A percentile compares a stretch with the other conserved stretches of the same genome.
These are phyloP conservation scores for Laothoe populi DNA, from an alignment of 2,888 invertebrate species.

Conservation along the genomic window DNA sequence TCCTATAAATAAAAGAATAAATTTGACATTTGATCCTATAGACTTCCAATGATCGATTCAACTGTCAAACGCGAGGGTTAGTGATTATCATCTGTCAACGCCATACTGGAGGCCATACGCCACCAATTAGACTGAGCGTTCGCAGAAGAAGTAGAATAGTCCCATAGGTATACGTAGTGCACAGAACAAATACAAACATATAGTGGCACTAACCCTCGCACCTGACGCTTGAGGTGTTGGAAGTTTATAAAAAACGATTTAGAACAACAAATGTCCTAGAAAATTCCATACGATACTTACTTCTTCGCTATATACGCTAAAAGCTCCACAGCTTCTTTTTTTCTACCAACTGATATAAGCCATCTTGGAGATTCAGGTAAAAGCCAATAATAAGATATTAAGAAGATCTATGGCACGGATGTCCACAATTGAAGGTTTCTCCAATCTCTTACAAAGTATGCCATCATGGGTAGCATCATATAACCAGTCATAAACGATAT, in stretches of 20 bases:
- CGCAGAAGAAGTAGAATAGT: too few relatives aligned
- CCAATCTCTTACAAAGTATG: conserved; percentile 86
- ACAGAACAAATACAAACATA: too few relatives aligned
- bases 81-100: too few relatives aligned
- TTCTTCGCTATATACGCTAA: conserved; percentile 87
- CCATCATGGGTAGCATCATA: conserved; percentile 82
- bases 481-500: conserved; percentile 83
- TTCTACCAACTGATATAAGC: conserved; percentile 88
- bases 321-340: conserved; percentile 85
- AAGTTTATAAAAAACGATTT: neutral
- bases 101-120: too few relatives aligned
- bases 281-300: conserved; percentile 44
- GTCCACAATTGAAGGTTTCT: conserved; percentile 83
- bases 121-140: too few relatives aligned
- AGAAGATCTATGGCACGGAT: conserved; percentile 78
- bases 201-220: too few relatives aligned
- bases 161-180: too few relatives aligned
- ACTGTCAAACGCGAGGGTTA: too few relatives aligned
- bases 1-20: conserved; percentile 56
- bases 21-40: conserved; percentile 15
- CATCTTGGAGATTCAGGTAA: conserved; percentile 93
- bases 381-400: conserved; percentile 87
- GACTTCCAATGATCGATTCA: too few relatives aligned
- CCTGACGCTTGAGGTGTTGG: too few relatives aligned
- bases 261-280: neutral